Percentiles rank a stretch among this genome's conserved stretches.
Conservation (phyloP, 1,140 invertebrate genomes). For the Zaprionus gabonicus region DNA sequence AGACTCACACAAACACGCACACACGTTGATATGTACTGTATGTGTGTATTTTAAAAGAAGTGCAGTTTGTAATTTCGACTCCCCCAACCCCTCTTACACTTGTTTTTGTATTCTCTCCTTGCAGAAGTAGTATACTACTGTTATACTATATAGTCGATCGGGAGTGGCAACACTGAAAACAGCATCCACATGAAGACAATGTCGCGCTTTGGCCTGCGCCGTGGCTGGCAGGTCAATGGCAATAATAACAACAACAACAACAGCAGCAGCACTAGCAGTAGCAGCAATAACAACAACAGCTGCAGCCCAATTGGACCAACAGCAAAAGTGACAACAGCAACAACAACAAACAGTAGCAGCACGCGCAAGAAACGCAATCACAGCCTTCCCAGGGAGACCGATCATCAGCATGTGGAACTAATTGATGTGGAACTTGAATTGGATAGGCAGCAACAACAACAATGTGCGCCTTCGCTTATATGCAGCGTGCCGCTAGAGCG, state of each 20-base stretch:
- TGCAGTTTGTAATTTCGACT: constrained; percentile 36
- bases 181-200: constrained; percentile 71
- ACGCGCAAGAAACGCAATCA: constrained; percentile 60
- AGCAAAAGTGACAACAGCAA: constrained; percentile 19
- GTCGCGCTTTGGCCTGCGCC: constrained; percentile 82
- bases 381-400: constrained; percentile 32
- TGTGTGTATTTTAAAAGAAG: constrained; percentile 14
- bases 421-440: constrained; percentile 43
- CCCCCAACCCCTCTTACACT: constrained; percentile 17
- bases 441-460: constrained; percentile 13
- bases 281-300: constrained; percentile 15
- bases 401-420: constrained; percentile 18
- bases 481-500: constrained; percentile 76
- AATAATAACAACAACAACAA: constrained; percentile 50
- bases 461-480: constrained; percentile 47
- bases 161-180: constrained; percentile 46
- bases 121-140: constrained; percentile 5
- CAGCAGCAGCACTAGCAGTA: constrained; percentile 22
- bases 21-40: not conserved
- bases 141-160: constrained; percentile 16
- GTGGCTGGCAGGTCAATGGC: constrained; percentile 75
- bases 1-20: constrained; percentile 8
- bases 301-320: constrained; percentile 53
- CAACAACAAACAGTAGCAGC: constrained; percentile 15
- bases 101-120: constrained; percentile 16